Percentiles rank a stretch among this genome's conserved stretches.
Evolutionary conservation across 1,140 invertebrate species (phyloP).

Genomic region (Samia ricini): DNA sequence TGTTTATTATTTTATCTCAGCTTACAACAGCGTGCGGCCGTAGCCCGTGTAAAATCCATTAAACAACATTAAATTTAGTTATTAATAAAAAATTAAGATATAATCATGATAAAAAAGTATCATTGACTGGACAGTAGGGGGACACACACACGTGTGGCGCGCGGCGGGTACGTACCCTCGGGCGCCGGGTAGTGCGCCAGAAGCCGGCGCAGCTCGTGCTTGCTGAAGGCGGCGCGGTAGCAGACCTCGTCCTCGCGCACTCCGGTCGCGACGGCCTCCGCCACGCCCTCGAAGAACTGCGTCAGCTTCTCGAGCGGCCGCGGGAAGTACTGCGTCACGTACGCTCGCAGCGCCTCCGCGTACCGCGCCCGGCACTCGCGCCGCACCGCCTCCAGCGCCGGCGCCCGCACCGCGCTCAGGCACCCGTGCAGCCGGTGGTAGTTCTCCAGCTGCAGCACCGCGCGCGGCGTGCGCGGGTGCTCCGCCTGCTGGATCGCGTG

Average conservation of each 20-base stretch:
- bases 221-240: slow-evolving; percentile 98
- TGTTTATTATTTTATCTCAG: no score
- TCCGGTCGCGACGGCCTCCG: slow-evolving; percentile 93
- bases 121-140: no score
- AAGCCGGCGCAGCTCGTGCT: slow-evolving; percentile 96
- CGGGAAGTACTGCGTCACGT: slow-evolving; percentile 97
- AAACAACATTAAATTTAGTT: no score
- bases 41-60: no score
- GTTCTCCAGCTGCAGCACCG: slow-evolving; percentile 98
- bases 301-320: slow-evolving; percentile 94
- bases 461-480: slow-evolving; percentile 94
- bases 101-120: no score
- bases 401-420: slow-evolving; percentile 93
- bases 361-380: slow-evolving; percentile 96
- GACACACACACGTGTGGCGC: no score
- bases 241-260: slow-evolving; percentile 98
- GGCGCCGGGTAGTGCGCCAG: slow-evolving; percentile 96
- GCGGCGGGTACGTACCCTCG: slow-evolving; percentile 79
- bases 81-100: no score
- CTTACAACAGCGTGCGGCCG: no score
- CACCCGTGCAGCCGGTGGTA: slow-evolving; percentile 96
- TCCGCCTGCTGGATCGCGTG: slow-evolving; percentile 89
- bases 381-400: slow-evolving; percentile 90
- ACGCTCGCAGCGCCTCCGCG: slow-evolving; percentile 91
- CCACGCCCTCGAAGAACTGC: slow-evolving; percentile 95